Evolutionary conservation across 2,797 vertebrate species (phyloP).

Genomic region (Periophthalmus magnuspinnatus): DNA sequence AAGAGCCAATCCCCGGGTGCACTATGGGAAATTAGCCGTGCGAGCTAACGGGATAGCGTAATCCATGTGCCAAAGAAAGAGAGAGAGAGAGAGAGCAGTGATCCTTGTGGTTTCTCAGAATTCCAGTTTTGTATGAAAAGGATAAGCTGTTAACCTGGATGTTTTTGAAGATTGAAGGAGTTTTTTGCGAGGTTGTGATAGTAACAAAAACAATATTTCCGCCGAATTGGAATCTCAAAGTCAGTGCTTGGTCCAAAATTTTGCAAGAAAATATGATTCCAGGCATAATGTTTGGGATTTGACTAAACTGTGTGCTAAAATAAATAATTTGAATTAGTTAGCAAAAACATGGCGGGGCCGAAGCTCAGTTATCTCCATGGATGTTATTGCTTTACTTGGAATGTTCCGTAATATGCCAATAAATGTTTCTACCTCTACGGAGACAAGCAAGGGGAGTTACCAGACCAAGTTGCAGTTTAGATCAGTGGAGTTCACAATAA

Average conservation of each 20-base stretch:
- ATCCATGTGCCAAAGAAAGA: background rate
- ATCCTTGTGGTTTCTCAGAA: background rate
- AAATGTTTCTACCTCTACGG: too few species aligned
- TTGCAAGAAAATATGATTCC: background rate
- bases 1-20: conserved; percentile 1
- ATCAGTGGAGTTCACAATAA: too few species aligned
- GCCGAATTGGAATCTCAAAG: background rate
- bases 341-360: background rate
- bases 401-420: too few species aligned
- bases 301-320: background rate
- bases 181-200: background rate
- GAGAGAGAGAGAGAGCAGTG: background rate
- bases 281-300: conserved; percentile 1
- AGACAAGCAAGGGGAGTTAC: too few species aligned
- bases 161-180: background rate
- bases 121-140: background rate
- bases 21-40: conserved; percentile 1
- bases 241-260: background rate
- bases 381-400: too few species aligned
- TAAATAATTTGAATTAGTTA: background rate
- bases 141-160: conserved; percentile 1
- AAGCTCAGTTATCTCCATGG: too few species aligned
- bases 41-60: background rate
- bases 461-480: too few species aligned
- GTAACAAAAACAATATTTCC: background rate